Base-by-base conservation (phyloP, 2,797 vertebrate species). In the Coccyzus lansbergi region DNA sequence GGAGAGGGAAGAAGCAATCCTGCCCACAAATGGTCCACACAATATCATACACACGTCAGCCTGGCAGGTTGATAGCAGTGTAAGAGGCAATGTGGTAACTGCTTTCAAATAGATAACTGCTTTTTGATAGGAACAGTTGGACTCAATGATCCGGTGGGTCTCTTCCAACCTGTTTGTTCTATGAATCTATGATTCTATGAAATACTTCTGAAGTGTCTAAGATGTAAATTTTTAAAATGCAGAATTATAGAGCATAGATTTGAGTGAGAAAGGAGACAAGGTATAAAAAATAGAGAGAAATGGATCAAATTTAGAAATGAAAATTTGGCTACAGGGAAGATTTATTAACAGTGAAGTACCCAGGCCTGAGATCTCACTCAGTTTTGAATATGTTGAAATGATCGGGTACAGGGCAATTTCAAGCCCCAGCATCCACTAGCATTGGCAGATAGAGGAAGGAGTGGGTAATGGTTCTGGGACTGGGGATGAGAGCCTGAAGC, bases 401-500 rank as follows among this genome's bases (percentile, higher is more conserved):
- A 82, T 34, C 42, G 83, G 42, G n/a, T 11, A 18, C 0, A 25
- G 56, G 83, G 56, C 9, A 28, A 42, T 58, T 68, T 60, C 40
- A 83, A 59, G 52, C 33, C 9, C 21, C 12, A 40, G 46, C 44
- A 75, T 18, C 29, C n/a, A 28, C 6, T 5, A 42, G 16, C 11
- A 9, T 34, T 38, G 51, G 28, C 22, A 90, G 58, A 49, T 34
- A 53, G 26, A 58, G 28, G 48, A 14, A 26, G 44, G 33, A 87
- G n/a, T 55, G 44, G 33, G 28, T 49, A 31, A n/a, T 0, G 0
- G 16, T 18, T 44, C 48, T 52, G 51, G 36, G 18, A 15, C 36
- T 48, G 12, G 0, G 0, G 24, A 4, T 15, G 29, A 34, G 72
- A 1, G 2, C 34, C 36, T 74, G 53, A 9, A 71, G 64, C 33